phyloP scores from a whole-genome alignment of 2,888 invertebrate species.

The Calephelis perditalis region DNA sequence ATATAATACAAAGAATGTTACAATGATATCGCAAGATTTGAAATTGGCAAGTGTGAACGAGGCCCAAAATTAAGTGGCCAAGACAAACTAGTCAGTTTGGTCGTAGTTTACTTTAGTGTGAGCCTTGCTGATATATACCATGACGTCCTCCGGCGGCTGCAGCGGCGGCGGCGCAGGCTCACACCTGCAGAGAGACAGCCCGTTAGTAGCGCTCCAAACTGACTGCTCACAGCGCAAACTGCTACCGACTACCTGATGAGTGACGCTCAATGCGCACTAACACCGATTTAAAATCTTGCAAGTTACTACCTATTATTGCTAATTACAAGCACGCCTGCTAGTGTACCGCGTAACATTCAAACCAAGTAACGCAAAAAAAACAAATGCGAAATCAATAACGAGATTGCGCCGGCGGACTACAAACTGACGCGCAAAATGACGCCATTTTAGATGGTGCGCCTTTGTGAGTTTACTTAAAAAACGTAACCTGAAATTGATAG shows the following conservation, averaged over 20 bases:
- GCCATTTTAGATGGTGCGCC: slow-evolving; percentile 76
- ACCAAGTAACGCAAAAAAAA: slow-evolving; percentile 38
- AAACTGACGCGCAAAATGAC: slow-evolving; percentile 67
- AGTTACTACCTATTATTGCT: slow-evolving; percentile 40
- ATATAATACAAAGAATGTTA: slow-evolving; percentile 63
- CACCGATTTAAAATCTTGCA: slow-evolving; percentile 75
- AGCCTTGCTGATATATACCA: slow-evolving; percentile 75
- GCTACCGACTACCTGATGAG: slow-evolving; percentile 4
- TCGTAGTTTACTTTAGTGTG: slow-evolving; percentile 75
- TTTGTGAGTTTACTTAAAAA: slow-evolving; percentile 49
- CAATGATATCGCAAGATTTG: slow-evolving; percentile 75
- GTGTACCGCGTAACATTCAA: slow-evolving; percentile 45
- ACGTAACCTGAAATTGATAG: slow-evolving; percentile 54
- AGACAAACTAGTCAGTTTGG: slow-evolving; percentile 72
- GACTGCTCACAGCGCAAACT: slow-evolving; percentile 41
- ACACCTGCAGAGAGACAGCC: slow-evolving; percentile 79
- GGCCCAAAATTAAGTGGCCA: slow-evolving; percentile 79
- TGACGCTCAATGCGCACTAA: slow-evolving; percentile 40
- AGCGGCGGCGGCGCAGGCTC: slow-evolving; percentile 76
- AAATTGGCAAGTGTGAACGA: slow-evolving; percentile 72
- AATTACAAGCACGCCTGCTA: slow-evolving; percentile 36
- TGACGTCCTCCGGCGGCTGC: slow-evolving; percentile 71
- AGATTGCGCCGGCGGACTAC: slow-evolving; percentile 62
- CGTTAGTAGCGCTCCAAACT: slow-evolving; percentile 75
- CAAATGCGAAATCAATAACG: slow-evolving; percentile 53